Base-by-base conservation (phyloP, 1,140 invertebrate genomes). In the Drosophila nigrodunni region DNA sequence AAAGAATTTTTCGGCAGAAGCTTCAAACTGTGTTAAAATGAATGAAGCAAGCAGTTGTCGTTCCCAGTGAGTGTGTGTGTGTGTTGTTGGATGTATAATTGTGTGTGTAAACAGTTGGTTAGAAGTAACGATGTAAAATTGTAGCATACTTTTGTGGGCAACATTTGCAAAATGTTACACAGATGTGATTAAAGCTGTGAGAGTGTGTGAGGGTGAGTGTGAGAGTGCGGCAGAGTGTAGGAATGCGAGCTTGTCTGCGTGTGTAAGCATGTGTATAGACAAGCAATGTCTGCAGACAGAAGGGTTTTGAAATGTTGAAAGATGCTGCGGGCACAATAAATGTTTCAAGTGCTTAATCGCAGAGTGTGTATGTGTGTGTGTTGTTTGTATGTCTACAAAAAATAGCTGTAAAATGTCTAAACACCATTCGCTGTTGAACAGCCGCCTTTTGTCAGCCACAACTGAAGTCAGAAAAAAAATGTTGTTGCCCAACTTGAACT, bases 371-470 rank as follows among this genome's bases (percentile, higher is more conserved):
- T 61, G 8, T 66, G 49, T 43, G 37, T 35, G 2, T 21, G 25
- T 0, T 65, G 52, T 57, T 35, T 58, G n/a, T 50, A 3, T 21
- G 6, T 65, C n/a, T 9, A 3, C 61, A 34, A 49, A 60, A 58
- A 67, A 50, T 62, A 70, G 74, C 78, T 82, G 2, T 39, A 72
- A 76, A 82, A 72, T 76, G 75, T 87, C 74, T 78, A 76, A 86
- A 69, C 75, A 87, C 67, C 78, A 76, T 87, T 86, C 82, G 78
- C 71, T 73, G 75, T 87, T 75, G 46, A 81, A 61, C 59, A 55
- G 50, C 60, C n/a, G 70, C 49, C 74, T 80, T 85, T 82, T 77
- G 66, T 47, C 69, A 66, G 76, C 68, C 58, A 47, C 37, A 44
- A 65, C 78, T 71, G 62, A 46, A 55, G 49, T 37, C 52, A 21